Base-by-base conservation (phyloP, 2,113 vertebrate genomes). In the Rhegmatorhina hoffmannsi region DNA sequence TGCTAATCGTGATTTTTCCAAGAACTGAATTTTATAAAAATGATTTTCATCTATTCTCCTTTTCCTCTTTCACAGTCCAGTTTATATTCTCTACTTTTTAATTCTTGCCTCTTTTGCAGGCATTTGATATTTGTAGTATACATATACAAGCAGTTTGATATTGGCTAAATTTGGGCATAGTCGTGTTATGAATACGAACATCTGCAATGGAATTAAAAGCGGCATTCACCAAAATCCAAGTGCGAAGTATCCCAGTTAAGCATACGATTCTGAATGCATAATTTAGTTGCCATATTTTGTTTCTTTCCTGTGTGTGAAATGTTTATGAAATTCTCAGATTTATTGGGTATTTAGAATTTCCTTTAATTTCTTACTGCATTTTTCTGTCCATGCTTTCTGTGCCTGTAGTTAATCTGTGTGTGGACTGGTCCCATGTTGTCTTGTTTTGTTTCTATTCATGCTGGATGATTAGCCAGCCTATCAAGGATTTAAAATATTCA, bases 121-220 rank as follows among this genome's bases (percentile, higher is more conserved):
- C 33, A 7, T 87, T 68, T 91, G 43, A 38, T 87, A 79, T 69
- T 77, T 36, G 43, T 44, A 31, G 46, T 55, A 49, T 79, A 87
- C 11, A 26, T 84, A 81, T 59, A 93, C 94, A 95, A 86, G 66
- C 90, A 94, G 83, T 91, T 84, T 89, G 83, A 86, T 93, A 92
- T 93, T 95, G 88, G 94, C 93, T 95, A 96, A 96, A 96, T 97
- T 93, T 96, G 94, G 90, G 85, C 80, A 81, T 36, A 84, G 60
- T 86, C 36, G 7, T 96, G 90, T 90, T 93, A 92, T 97, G 96
- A 96, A 96, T 95, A 93, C 4, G 73, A 89, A 96, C 92, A 96
- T 95, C 93, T 97, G 95, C 93, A 97, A 93, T 93, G 88, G 93
- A 94, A 94, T 96, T 96, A 90, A 94, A 96, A 95, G 94, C 26